Base-by-base conservation (phyloP, 2,888 invertebrate genomes). In the Drosophila ustulata region DNA sequence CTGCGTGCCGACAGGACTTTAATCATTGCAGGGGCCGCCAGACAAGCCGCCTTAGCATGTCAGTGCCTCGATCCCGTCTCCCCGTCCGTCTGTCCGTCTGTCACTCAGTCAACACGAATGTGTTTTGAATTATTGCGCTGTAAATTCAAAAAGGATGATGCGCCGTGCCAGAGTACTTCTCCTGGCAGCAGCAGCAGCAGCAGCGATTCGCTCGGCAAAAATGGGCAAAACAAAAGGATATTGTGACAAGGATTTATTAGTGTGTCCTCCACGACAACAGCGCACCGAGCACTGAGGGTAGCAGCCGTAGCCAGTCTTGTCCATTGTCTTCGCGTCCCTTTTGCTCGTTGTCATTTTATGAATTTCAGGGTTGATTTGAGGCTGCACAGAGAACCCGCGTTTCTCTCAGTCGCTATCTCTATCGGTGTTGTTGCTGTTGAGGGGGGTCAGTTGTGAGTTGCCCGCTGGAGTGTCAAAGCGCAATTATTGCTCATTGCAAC, bases 171-270 rank as follows among this genome's bases (percentile, higher is more conserved):
- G 13, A 28, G 39, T 43, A 41, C 41, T 39, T 9, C 13, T 52
- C 23, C 58, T 57, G 74, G 68, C 61, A 62, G 61, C 45, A 75
- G 53, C 11, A 23, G 26, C 52, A 34, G 6, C 13, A 30, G 30
- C 30, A 32, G 9, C 37, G 34, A 34, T 57, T 41, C 18, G 58
- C 58, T 58, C 65, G 55, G 55, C 49, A 82, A 82, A 78, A 88
- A 88, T 86, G 74, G 77, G 79, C 37, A 75, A 88, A 86, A 85
- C 85, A 85, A 85, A 85, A 83, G 85, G 77, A 88, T 88, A 80
- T 85, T 88, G 89, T 85, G 85, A 85, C 85, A 85, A 80, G 87
- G 85, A 85, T 85, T 85, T 85, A 85, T 85, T 88, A 77, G 89
- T 75, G 67, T 68, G 64, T 71, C 66, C 67, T 70, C 45, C 57